A percentile compares a stretch with the other conserved stretches of the same genome.
These are phyloP conservation scores for Colius striatus DNA, from an alignment of 2,113 vertebrate genomes.

Conservation along the genomic window DNA sequence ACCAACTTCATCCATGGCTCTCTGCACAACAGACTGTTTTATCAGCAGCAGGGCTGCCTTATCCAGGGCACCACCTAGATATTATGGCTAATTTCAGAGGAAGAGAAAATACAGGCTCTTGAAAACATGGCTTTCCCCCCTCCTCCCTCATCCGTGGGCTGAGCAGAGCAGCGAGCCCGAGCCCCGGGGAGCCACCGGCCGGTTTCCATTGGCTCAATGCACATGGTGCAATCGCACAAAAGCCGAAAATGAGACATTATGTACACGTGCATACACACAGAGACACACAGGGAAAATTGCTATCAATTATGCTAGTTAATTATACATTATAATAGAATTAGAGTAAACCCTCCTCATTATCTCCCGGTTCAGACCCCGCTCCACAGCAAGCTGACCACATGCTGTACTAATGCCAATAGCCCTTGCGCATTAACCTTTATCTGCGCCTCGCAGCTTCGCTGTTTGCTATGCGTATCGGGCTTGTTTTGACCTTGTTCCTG, in stretches of 20 bases:
- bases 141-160: neutral
- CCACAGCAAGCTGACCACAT: slow-evolving; percentile 43
- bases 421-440: slow-evolving; percentile 51
- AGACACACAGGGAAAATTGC: slow-evolving; percentile 57
- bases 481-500: slow-evolving; percentile 45
- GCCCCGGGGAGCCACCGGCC: fast-evolving
- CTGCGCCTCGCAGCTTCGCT: neutral
- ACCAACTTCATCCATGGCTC: neutral
- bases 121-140: neutral
- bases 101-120: neutral
- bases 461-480: neutral
- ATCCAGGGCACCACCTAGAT: neutral
- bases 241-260: slow-evolving; percentile 45
- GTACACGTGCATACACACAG: neutral
- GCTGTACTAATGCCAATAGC: neutral
- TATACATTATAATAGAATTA: slow-evolving; percentile 61
- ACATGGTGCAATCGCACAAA: neutral
- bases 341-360: slow-evolving; percentile 50
- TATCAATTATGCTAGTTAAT: slow-evolving; percentile 67
- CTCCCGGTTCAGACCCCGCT: slow-evolving; percentile 18
- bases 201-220: neutral
- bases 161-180: neutral
- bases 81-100: neutral
- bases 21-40: neutral
- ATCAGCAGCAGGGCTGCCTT: neutral